Base-by-base conservation (phyloP, 2,797 vertebrate species). In the Parauchenoglanis punctatus region DNA sequence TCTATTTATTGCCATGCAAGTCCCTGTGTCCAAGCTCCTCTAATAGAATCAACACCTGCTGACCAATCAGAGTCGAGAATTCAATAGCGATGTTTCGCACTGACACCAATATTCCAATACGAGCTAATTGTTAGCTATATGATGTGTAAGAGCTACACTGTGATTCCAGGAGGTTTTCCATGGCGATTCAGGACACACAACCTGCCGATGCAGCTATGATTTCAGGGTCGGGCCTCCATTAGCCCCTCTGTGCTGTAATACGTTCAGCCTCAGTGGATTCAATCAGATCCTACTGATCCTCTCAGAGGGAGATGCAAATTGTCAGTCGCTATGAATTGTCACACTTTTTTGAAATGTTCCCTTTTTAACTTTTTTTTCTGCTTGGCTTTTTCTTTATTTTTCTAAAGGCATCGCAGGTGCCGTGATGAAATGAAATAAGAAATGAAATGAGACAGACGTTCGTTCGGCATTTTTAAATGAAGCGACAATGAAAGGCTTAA, bases 241-340 rank as follows among this genome's bases (percentile, higher is more conserved):
- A 87, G 86, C 44, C 86, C 83, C 75, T 28, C 28, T 17, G 80
- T 65, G 68, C 56, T 83, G 56, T 83, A 82, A 83, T 87, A 73
- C 6, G 80, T 87, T 87, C 86, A 75, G 86, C 80, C 20, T 87
- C 86, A 76, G 56, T 87, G 59, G 59, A 87, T 89, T 89, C 81
- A 87, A 82, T 67, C 78, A 63, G 81, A 81, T 85, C 46, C 76
- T 54, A 67, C 49, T 87, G 70, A 89, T 63, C 73, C 81, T 87
- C 25, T 83, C 56, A 17, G 46, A 65, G 72, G 44, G 80, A 83
- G 65, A 77, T 44, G 78, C 68, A 87, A 83, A 83, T 87, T 81
- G n/a, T 75, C 86, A 44, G 35, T 83, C 44, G 13, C 3, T 20
- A 61, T 75, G 76, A 81, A 81, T 70, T 44, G 85, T 58, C 63